Percentiles rank a stretch among this genome's conserved stretches.
Conservation (phyloP, 2,888 invertebrate genomes). For the Seira musarum region DNA sequence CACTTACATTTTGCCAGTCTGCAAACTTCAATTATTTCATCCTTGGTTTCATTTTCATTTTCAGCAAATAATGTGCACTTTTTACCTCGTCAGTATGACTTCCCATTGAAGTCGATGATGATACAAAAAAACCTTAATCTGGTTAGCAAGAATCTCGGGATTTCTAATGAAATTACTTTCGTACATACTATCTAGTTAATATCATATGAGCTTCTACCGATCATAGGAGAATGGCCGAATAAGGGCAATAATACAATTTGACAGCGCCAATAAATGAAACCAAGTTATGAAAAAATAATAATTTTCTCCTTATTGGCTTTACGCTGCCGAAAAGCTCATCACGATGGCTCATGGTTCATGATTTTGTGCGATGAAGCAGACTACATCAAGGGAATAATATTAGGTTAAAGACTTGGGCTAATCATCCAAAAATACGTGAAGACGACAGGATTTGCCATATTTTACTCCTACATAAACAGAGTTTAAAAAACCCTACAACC, state of each 20-base stretch:
- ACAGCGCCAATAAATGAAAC: neutral
- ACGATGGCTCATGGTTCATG: too few relatives aligned
- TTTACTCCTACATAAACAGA: neutral
- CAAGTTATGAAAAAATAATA: too few relatives aligned
- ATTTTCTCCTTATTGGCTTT: too few relatives aligned
- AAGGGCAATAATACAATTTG: neutral
- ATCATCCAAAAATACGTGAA: constrained; percentile 9
- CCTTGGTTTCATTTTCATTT: neutral
- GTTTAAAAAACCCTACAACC: neutral
- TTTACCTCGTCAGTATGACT: too few relatives aligned
- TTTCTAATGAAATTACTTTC: too few relatives aligned
- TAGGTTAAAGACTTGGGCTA: neutral
- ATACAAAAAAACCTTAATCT: too few relatives aligned
- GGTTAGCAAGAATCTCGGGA: too few relatives aligned
- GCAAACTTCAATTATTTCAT: neutral
- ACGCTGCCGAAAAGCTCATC: too few relatives aligned
- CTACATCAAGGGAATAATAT: neutral
- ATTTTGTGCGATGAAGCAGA: neutral
- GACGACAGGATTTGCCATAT: neutral
- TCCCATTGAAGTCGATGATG: too few relatives aligned
- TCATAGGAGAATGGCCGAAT: neutral
- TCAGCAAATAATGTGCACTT: neutral
- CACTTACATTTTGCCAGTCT: neutral
- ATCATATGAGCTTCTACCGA: too few relatives aligned
- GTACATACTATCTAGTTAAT: too few relatives aligned